Percentiles rank a stretch among this genome's conserved stretches.
Evolutionary conservation across 2,888 invertebrate genomes (phyloP).

Genomic region (Oxyscelio sp.): DNA sequence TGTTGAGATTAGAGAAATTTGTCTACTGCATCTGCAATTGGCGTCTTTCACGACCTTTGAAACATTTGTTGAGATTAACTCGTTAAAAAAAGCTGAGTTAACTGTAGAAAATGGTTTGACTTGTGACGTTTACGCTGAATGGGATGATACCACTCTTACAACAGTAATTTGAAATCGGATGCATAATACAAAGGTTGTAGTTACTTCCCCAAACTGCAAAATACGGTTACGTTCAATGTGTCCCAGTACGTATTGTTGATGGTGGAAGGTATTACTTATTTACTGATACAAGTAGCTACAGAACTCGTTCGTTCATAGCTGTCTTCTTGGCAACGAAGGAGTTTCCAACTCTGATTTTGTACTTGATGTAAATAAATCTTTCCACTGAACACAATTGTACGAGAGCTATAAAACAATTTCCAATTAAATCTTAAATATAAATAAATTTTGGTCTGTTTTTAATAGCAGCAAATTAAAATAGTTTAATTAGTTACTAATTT

Average conservation of each 20-base stretch:
- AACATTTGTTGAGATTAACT: conserved; percentile 29
- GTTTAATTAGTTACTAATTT: no score
- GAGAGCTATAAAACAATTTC: conserved; percentile 36
- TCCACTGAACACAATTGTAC: conserved; percentile 11
- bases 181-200: conserved; percentile 82
- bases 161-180: conserved; percentile 68
- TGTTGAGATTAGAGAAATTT: neutral
- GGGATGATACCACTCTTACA: conserved; percentile 45
- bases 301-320: conserved; percentile 59
- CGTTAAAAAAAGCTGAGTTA: conserved; percentile 38
- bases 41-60: neutral
- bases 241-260: conserved; percentile 46
- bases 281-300: conserved; percentile 53
- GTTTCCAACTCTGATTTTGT: conserved; percentile 45
- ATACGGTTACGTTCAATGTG: conserved; percentile 78
- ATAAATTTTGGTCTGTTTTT: no score
- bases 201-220: conserved; percentile 84
- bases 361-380: conserved; percentile 52
- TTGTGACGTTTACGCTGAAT: conserved; percentile 34
- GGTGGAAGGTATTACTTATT: conserved; percentile 62
- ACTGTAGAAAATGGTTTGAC: conserved; percentile 19
- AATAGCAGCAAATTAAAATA: no score
- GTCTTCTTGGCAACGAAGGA: conserved; percentile 56
- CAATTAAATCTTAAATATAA: no score
- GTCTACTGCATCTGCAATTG: neutral